Evolutionary conservation across 2,888 invertebrate species (phyloP).

Genomic region (Melipona beecheii): DNA sequence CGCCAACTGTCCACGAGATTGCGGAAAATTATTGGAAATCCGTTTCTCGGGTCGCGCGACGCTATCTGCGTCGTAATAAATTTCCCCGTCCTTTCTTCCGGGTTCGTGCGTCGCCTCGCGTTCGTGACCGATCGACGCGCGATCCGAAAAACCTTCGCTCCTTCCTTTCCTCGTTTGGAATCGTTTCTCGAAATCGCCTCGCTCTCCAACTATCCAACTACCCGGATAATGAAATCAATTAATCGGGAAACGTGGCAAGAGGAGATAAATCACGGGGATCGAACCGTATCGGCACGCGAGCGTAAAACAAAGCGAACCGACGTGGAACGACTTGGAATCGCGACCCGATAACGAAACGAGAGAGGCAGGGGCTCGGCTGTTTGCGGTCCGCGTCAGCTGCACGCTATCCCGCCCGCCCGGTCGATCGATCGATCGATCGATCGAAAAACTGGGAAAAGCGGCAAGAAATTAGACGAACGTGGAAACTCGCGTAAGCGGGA

Average conservation of each 20-base stretch:
- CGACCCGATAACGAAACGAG: constrained; percentile 16
- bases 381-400: constrained; percentile 1
- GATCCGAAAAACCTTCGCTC: background rate
- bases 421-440: constrained; percentile 10
- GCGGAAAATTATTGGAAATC: constrained; percentile 65
- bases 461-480: constrained; percentile 5
- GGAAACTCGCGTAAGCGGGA: background rate
- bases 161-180: too few relatives aligned
- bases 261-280: background rate
- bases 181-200: background rate
- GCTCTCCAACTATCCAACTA: background rate
- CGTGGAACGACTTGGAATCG: constrained; percentile 6
- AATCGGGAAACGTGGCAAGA: background rate
- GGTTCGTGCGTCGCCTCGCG: background rate
- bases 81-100: constrained; percentile 45
- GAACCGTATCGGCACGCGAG: background rate
- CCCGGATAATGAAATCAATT: background rate
- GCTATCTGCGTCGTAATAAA: constrained; percentile 58
- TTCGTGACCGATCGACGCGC: constrained; percentile 34
- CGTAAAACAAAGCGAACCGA: background rate
- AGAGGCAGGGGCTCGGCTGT: background rate
- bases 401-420: background rate
- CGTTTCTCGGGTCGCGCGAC: constrained; percentile 48
- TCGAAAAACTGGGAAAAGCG: background rate
- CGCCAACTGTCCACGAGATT: constrained; percentile 35